Evolutionary conservation across 2,113 vertebrate genomes (phyloP).

Genomic region (Plecturocebus donacophilus): DNA sequence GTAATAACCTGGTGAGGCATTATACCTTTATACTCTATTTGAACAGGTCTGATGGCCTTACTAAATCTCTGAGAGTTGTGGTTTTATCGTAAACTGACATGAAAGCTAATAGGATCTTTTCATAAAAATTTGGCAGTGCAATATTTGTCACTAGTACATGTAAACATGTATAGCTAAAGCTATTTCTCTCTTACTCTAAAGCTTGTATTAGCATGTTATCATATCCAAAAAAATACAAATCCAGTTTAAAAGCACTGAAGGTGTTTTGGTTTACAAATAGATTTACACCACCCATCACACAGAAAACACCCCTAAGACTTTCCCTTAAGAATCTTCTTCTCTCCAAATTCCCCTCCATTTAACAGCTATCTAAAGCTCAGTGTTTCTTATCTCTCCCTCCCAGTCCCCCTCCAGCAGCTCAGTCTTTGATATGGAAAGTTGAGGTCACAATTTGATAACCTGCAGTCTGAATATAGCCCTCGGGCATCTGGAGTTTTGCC

Average conservation of each 20-base stretch:
- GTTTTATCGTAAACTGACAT: conserved; percentile 34
- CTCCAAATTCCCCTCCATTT: background rate
- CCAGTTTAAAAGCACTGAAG: background rate
- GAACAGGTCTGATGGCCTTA: background rate
- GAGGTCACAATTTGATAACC: background rate
- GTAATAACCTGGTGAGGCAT: background rate
- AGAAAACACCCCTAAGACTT: background rate
- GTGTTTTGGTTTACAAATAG: background rate
- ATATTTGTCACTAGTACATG: conserved; percentile 5
- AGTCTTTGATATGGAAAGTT: background rate
- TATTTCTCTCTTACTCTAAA: background rate
- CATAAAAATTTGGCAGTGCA: background rate
- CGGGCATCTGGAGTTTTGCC: background rate
- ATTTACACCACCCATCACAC: background rate
- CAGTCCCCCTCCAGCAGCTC: background rate
- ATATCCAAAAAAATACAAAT: background rate
- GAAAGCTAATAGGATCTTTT: conserved; percentile 5
- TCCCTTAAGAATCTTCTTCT: background rate
- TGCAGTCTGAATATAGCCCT: background rate
- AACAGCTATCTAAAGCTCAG: background rate
- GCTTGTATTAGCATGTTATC: background rate
- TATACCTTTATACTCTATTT: background rate
- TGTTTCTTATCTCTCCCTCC: background rate
- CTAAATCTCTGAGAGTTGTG: background rate
- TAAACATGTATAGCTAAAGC: background rate